Percentiles rank a stretch among this genome's conserved stretches.
These are phyloP conservation scores for Halocynthia aurantium DNA, from an alignment of 23 tunicate species.

Conservation along the genomic window DNA sequence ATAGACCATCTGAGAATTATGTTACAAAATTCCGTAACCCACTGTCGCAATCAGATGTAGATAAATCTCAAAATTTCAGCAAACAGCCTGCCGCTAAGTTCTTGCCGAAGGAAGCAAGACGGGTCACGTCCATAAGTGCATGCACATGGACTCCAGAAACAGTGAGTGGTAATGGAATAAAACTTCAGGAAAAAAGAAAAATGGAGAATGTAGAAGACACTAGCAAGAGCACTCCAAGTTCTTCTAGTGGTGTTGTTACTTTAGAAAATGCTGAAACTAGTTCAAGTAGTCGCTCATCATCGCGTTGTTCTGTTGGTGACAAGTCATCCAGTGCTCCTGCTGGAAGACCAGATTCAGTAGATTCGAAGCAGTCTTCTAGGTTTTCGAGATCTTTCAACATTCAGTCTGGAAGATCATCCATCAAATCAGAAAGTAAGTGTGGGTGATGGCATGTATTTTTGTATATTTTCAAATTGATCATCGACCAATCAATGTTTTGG, in stretches of 20 bases:
- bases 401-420: constrained; percentile 15
- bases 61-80: too few relatives aligned
- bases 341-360: not conserved
- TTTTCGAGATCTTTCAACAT: not conserved
- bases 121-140: constrained; percentile 4
- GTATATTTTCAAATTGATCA: not conserved
- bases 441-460: not conserved
- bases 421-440: constrained; percentile 20
- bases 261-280: too few relatives aligned
- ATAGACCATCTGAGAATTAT: too few relatives aligned
- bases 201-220: too few relatives aligned
- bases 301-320: not conserved
- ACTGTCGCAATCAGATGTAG: too few relatives aligned
- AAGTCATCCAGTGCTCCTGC: not conserved
- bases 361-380: not conserved
- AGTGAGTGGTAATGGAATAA: not conserved
- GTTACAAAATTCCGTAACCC: too few relatives aligned
- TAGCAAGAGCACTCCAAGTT: too few relatives aligned
- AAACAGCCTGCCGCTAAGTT: too few relatives aligned
- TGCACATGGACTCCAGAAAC: constrained; percentile 9
- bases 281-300: not conserved
- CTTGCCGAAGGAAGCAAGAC: not conserved
- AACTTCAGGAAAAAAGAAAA: not conserved
- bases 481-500: not conserved
- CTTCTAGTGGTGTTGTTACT: too few relatives aligned